Percentiles rank a stretch among this genome's conserved stretches.
phyloP scores from a whole-genome alignment of 2,113 vertebrate genomes.

The Spea multiplicata region DNA sequence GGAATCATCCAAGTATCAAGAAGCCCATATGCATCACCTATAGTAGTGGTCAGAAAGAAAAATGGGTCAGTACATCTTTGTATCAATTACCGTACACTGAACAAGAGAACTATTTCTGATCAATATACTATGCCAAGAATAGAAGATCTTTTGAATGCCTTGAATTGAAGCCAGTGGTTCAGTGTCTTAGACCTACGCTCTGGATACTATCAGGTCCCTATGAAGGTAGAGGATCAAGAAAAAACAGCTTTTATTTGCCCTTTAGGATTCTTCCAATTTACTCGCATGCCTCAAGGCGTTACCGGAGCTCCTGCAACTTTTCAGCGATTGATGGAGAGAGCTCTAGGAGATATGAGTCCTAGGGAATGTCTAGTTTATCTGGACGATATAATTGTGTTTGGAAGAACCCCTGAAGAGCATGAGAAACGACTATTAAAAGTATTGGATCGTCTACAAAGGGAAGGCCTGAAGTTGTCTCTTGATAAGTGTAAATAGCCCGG shows the following conservation, averaged over 20 bases:
- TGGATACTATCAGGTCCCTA: conserved; percentile 38
- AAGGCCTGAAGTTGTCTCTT: conserved; percentile 31
- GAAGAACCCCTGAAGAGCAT: no score
- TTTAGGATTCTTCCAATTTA: conserved; percentile 33
- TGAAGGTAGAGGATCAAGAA: conserved; percentile 32
- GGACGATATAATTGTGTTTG: no score
- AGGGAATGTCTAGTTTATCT: no score
- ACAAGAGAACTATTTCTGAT: background rate
- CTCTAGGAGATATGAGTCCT: no score
- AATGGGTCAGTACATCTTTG: background rate
- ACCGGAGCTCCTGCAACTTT: no score
- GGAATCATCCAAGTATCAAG: conserved; percentile 9
- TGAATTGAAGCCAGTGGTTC: conserved; percentile 41
- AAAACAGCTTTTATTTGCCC: conserved; percentile 40
- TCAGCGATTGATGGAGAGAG: no score
- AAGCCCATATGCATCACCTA: conserved; percentile 38
- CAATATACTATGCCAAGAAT: background rate
- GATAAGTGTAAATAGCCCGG: background rate
- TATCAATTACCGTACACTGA: background rate
- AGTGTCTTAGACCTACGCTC: conserved; percentile 35
- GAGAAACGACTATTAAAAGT: no score
- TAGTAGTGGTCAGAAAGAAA: conserved; percentile 26
- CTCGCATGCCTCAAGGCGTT: no score
- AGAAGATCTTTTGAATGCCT: conserved; percentile 21
- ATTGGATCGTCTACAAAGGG: no score